Conservation (phyloP, 1,140 invertebrate genomes). For the Eumaeus atala region DNA sequence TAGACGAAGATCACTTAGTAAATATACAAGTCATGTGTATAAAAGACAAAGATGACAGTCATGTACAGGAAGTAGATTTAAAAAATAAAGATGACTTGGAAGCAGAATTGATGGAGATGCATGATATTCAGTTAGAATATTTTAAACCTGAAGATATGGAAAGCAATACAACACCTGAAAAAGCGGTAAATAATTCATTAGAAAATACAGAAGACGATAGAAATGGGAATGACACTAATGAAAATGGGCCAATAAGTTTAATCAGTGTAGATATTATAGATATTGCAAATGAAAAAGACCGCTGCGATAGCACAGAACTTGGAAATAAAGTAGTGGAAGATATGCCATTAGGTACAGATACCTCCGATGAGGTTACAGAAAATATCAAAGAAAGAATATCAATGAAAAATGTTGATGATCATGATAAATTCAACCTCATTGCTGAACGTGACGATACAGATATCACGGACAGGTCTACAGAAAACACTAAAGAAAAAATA, state of each 20-base stretch:
- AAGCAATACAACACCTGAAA: constrained; percentile 11
- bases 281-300: constrained; percentile 14
- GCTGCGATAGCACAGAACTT: background rate
- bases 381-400: too few relatives aligned
- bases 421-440: constrained; percentile 6
- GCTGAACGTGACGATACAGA: constrained; percentile 2
- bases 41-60: constrained; percentile 2
- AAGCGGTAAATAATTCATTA: background rate
- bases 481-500: too few relatives aligned
- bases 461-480: background rate
- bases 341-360: constrained; percentile 8
- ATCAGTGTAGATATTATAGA: constrained; percentile 18
- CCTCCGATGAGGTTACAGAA: background rate
- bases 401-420: too few relatives aligned
- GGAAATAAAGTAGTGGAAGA: background rate
- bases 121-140: too few relatives aligned
- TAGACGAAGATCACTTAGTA: background rate
- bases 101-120: background rate
- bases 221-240: constrained; percentile 12
- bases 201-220: constrained; percentile 16
- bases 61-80: constrained; percentile 14
- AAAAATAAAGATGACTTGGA: background rate
- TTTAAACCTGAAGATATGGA: constrained; percentile 7
- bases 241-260: background rate
- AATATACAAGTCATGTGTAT: background rate